Evolutionary conservation across 2,113 vertebrate species (phyloP).

Genomic region (Brachirus orientalis): DNA sequence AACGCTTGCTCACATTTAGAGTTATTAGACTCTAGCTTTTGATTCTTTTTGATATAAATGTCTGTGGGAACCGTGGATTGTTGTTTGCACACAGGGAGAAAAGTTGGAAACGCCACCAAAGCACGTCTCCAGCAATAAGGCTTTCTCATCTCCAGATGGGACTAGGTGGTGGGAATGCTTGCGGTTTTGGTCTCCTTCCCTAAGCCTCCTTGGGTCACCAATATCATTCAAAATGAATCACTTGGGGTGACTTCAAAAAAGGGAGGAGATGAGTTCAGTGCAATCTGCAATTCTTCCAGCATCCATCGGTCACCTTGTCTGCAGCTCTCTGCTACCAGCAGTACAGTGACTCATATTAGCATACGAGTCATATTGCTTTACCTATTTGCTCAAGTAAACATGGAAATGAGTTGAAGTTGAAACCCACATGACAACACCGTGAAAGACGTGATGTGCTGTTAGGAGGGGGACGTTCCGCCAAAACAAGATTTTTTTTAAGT

Average conservation of each 20-base stretch:
- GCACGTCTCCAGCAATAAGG: conserved; percentile 32
- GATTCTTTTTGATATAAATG: conserved; percentile 20
- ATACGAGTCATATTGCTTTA: not conserved
- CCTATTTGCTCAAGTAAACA: conserved; percentile 31
- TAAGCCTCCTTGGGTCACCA: conserved; percentile 61
- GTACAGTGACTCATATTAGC: conserved; percentile 15
- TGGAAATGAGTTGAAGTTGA: not conserved
- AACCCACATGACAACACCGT: not conserved
- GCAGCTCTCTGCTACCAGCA: conserved; percentile 32
- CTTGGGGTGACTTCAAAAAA: conserved; percentile 56
- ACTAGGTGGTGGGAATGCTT: conserved; percentile 62
- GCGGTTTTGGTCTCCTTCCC: conserved; percentile 65
- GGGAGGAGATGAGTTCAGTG: conserved; percentile 33
- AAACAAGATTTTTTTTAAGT: conserved; percentile 38
- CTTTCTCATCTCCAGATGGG: conserved; percentile 49
- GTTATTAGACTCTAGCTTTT: conserved; percentile 41
- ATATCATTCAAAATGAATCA: conserved; percentile 65
- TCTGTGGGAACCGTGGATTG: conserved; percentile 40
- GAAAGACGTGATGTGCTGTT: conserved; percentile 17
- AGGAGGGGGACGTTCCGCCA: conserved; percentile 7
- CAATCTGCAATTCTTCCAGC: conserved; percentile 24
- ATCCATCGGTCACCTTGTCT: conserved; percentile 26
- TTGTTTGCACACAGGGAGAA: conserved; percentile 28
- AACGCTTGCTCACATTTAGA: conserved; percentile 26
- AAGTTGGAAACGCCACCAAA: conserved; percentile 50